Evolutionary conservation across 2,797 vertebrate species (phyloP), one percentile per base, ranked within the genome.

Genomic region (Pseudochromis fuscus): DNA sequence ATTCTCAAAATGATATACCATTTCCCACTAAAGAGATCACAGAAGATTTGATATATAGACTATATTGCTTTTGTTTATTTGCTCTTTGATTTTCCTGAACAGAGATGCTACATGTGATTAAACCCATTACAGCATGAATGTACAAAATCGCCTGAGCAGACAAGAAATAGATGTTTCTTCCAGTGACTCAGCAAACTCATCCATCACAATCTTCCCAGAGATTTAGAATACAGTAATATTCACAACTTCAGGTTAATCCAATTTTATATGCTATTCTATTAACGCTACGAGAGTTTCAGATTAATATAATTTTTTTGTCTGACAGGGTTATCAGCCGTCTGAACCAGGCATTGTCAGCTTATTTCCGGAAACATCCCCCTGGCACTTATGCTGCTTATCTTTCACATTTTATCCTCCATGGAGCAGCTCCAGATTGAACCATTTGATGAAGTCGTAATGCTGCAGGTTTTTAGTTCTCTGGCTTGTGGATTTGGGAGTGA

Each of bases 111-210:
- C 18, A 44, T 7, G 18, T n/a, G 18, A n/a, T 44, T 44, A 40
- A 57, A 19, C 13, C 2, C n/a, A 16, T 13, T 13, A 44, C 2
- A 21, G 42, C 42, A 44, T 19, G 38, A 42, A 19, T n/a, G 38
- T 7, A 8, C 7, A 3, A 42, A 42, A 42, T n/a, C n/a, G n/a
- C n/a, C n/a, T n/a, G n/a, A n/a, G n/a, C n/a, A 21, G 21, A 19
- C n/a, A n/a, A 10, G 1, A 19, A 30, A 35, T 31, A 46, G 2
- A 63, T 45, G 21, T 25, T 37, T 53, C 42, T 21, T 59, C 2
- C 45, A 62, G 3, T 83, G 75, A 81, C 45, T 81, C 56, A 46
- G 61, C 65, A 76, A 28, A 45, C 63, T 61, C n/a, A 40, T 11
- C 11, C 2, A 42, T 13, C 38, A 15, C 18, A n/a, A 23, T 28